phyloP scores from a whole-genome alignment of 2,888 invertebrate species.

The Netelia inedita region DNA sequence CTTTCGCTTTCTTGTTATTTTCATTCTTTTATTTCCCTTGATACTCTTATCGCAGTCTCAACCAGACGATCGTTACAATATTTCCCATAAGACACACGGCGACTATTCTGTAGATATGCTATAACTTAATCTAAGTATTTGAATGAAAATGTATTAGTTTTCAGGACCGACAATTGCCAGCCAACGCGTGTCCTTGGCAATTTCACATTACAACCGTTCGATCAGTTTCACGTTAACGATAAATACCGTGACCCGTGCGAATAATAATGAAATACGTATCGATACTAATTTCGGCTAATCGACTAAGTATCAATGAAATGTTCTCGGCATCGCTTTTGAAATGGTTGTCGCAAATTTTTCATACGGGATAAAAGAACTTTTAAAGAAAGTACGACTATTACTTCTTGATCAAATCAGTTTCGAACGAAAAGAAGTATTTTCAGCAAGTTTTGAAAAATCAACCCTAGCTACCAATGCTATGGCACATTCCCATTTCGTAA shows the following conservation, averaged over 20 bases:
- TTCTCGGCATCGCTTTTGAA: not conserved
- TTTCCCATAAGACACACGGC: conserved; percentile 15
- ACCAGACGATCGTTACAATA: conserved; percentile 1
- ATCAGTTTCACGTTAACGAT: not conserved
- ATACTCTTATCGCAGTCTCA: not conserved
- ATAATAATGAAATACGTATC: not conserved
- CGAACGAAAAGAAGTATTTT: no score
- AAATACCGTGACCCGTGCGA: not conserved
- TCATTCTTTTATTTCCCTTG: not conserved
- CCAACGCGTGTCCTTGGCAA: not conserved
- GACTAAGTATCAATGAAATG: no score
- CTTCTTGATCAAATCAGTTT: no score
- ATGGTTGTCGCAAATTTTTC: not conserved
- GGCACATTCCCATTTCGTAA: no score
- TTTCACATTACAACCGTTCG: not conserved
- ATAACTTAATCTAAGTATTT: conserved; percentile 18
- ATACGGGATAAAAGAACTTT: no score
- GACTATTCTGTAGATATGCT: not conserved
- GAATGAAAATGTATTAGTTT: conserved; percentile 9
- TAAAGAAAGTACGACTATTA: no score
- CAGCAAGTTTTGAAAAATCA: no score
- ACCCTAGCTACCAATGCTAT: no score
- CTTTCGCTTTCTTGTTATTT: not conserved
- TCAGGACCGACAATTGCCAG: not conserved
- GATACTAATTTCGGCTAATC: not conserved